Evolutionary conservation across 2,113 vertebrate genomes (phyloP), one percentile per base, ranked within the genome.

Genomic region (Phrynosoma blainvillii): DNA sequence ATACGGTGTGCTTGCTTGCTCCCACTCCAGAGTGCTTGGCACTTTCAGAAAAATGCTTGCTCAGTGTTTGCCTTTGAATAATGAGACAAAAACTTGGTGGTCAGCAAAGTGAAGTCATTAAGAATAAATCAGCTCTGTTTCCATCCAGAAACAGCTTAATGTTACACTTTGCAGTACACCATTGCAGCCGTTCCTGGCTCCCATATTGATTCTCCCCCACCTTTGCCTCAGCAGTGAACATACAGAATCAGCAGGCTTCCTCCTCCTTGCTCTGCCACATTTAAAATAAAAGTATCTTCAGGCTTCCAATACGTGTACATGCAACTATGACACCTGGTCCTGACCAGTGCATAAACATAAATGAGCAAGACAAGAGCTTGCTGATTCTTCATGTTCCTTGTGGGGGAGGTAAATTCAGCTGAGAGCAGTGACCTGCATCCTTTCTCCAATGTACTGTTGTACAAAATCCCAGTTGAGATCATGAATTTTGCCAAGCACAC

Each of bases 281-380:
- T 91, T 70, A 36, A 54, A 74, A 93, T 36, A 92, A 87, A 5
- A 65, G 42, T 54, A 70, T 92, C 87, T 88, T 89, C 88, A 86
- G 90, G 90, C 85, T 90, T 91, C 90, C 86, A 76, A 84, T 18
- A 2, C 70, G 85, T 79, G 84, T 90, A 0, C 73, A 89, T 91
- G 88, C 90, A 89, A 0, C 86, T 93, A 92, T 93, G 93, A 91
- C 93, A 94, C 93, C 95, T 94, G 94, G 89, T 91, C 88, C 91
- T 92, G 89, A 90, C 92, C 91, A 77, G 86, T 84, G 66, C 89
- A 87, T 94, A 92, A 93, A 90, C 52, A 52, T 94, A 91, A 86
- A 87, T 85, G 77, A 71, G 86, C 83, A 71, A 93, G 91, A 47
- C 54, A 84, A 90, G 83, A 92, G 88, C 71, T 90, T 94, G 95